phyloP scores from a whole-genome alignment of 2,888 invertebrate species.

The Molorchus minor region DNA sequence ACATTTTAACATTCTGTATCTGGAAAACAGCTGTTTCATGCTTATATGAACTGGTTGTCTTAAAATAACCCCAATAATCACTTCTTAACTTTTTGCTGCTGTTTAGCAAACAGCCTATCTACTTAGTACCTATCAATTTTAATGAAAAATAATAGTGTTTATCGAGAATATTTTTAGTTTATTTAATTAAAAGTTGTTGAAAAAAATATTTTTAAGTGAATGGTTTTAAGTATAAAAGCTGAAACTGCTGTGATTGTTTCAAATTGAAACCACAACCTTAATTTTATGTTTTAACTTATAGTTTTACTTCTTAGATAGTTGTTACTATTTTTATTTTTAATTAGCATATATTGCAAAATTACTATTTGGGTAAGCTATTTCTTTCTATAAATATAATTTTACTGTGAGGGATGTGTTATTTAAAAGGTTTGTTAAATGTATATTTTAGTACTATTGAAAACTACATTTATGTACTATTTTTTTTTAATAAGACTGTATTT shows the following conservation, averaged over 20 bases:
- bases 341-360: neutral
- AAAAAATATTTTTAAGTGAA: conserved; percentile 25
- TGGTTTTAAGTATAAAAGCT: conserved; percentile 31
- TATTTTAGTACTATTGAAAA: conserved; percentile 16
- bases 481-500: conserved; percentile 35
- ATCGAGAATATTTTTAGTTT: conserved; percentile 1
- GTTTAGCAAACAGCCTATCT: no score
- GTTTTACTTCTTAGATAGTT: conserved; percentile 2
- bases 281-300: conserved; percentile 8
- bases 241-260: conserved; percentile 43
- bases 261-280: conserved; percentile 26
- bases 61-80: no score
- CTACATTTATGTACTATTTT: conserved; percentile 32
- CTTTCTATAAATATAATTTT: neutral
- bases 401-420: conserved; percentile 12
- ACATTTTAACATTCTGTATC: no score
- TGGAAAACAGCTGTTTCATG: no score
- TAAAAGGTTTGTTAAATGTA: conserved; percentile 19
- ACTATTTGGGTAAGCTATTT: neutral
- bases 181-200: conserved; percentile 12
- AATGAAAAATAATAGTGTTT: conserved; percentile 4
- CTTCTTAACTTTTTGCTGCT: no score
- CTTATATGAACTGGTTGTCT: no score
- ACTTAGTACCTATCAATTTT: conserved; percentile 11
- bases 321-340: neutral